Base-by-base conservation (phyloP, 2,113 vertebrate species). In the Hydropotes inermis region DNA sequence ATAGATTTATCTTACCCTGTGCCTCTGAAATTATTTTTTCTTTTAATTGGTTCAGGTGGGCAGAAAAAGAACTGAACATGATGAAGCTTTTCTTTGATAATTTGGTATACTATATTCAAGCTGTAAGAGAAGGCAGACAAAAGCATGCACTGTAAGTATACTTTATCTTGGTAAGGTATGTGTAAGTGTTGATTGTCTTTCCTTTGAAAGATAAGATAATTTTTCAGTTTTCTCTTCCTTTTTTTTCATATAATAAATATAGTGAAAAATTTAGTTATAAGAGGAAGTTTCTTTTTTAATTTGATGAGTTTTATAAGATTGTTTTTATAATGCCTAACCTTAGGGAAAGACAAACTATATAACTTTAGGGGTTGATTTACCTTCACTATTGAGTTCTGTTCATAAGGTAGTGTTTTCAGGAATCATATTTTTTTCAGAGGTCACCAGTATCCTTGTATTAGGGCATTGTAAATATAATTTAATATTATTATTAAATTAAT, bases 31-130 rank as follows among this genome's bases (percentile, higher is more conserved):
- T n/a, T 1, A 96, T 95, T 87, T 92, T 81, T 94, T 91, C 94
- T n/a, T 97, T 97, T 28, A 86, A 95, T 98, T 98, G 96, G 39
- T 52, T 87, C 98, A 99, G 99, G 99, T 99, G 99, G 99, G 99
- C 99, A 14, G 99, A 99, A 98, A 99, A 99, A 98, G 99, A 99
- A 90, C 99, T 99, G 92, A 99, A 99, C 94, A 99, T 99, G 99
- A 99, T 99, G 99, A 99, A 99, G 94, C 99, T 99, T 94, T 99
- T 99, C 99, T 99, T 99, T 89, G 99, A 99, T 98, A 99, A 99
- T 98, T 99, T 99, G 96, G 99, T 99, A 96, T 99, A 99, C 98
- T 99, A 99, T 99, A 99, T 99, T 98, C 99, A 99, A 98, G 99
- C 99, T 92, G 99, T 99, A 91, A 98, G 99, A 84, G 99, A 99